Percentiles rank a stretch among this genome's conserved stretches.
phyloP scores from a whole-genome alignment of 1,140 invertebrate genomes.

The Lasioglossum albipes region DNA sequence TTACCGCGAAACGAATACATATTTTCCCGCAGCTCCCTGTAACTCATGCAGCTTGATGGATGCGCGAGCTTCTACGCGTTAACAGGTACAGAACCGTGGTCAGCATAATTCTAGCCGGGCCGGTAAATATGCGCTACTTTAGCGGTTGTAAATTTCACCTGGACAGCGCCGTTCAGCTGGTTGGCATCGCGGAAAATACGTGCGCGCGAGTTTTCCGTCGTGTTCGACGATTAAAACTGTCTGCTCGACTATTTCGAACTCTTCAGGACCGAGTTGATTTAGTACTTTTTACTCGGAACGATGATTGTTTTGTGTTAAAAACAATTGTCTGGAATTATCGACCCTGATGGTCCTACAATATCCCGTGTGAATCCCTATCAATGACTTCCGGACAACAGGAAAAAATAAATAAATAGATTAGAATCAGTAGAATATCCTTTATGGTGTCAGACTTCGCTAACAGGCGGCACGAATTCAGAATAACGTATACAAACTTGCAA shows the following conservation, averaged over 20 bases:
- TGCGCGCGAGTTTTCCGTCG: not conserved
- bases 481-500: too few species aligned
- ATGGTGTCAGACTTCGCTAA: too few species aligned
- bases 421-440: too few species aligned
- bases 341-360: too few species aligned
- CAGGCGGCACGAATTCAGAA: too few species aligned
- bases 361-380: too few species aligned
- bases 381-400: too few species aligned
- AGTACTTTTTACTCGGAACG: too few species aligned
- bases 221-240: constrained; percentile 2
- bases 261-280: too few species aligned
- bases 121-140: constrained; percentile 33
- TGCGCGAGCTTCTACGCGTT: constrained; percentile 14
- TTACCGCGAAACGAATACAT: constrained; percentile 6
- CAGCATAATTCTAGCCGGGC: constrained; percentile 19
- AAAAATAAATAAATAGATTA: too few species aligned
- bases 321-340: too few species aligned
- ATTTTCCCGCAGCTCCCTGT: constrained; percentile 9
- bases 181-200: constrained; percentile 11
- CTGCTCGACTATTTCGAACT: not conserved
- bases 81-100: constrained; percentile 29
- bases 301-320: too few species aligned
- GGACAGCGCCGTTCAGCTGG: not conserved
- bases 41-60: constrained; percentile 34
- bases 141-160: constrained; percentile 19